phyloP scores from a whole-genome alignment of 2,113 vertebrate species.

The Malurus cyaneus region DNA sequence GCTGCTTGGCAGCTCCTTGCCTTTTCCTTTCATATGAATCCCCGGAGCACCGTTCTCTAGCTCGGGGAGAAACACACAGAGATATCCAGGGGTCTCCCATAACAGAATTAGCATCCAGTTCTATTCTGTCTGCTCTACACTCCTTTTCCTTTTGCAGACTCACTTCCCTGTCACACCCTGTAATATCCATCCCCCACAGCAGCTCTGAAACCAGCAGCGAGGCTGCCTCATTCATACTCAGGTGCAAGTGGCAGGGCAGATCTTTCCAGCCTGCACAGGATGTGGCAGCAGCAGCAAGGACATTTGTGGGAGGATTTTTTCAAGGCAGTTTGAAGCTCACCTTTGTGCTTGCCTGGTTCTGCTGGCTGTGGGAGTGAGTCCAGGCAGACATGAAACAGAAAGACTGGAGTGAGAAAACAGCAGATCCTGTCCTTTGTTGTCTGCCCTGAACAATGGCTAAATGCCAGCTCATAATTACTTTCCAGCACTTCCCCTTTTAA shows the following conservation, averaged over 20 bases:
- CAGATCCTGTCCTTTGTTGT: neutral
- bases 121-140: neutral
- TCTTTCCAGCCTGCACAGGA: neutral
- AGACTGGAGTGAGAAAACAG: neutral
- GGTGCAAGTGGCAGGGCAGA: neutral
- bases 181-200: neutral
- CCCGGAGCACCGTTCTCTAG: neutral
- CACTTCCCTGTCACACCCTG: rapidly evolving
- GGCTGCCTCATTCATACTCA: neutral
- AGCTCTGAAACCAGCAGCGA: neutral
- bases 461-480: neutral
- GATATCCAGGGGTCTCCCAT: neutral
- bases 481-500: conserved; percentile 6
- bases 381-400: neutral
- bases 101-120: neutral
- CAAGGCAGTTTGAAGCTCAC: neutral
- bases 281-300: neutral
- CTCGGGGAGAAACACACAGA: neutral
- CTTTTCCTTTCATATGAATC: neutral
- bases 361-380: neutral
- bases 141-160: neutral
- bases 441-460: neutral
- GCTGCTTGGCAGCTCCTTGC: neutral
- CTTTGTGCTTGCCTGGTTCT: neutral
- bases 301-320: neutral